Evolutionary conservation across 2,888 invertebrate genomes (phyloP).

Genomic region (Agonopterix alstromeriana): DNA sequence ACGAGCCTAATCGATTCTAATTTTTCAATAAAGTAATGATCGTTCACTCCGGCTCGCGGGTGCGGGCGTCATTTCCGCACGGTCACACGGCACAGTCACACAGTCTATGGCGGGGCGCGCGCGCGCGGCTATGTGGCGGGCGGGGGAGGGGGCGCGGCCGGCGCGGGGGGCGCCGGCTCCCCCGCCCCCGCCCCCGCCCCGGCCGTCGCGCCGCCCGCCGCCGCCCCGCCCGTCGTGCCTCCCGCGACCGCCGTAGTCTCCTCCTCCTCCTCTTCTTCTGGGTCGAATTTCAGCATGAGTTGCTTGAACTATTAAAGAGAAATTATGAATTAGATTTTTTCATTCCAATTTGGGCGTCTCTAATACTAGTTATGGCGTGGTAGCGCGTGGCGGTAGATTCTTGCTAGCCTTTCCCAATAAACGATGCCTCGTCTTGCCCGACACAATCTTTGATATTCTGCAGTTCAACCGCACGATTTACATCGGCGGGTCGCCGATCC

Average conservation of each 20-base stretch:
- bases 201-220: constrained; percentile 55
- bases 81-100: constrained; percentile 2
- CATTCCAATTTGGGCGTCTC: no score
- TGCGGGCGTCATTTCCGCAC: background rate
- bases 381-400: no score
- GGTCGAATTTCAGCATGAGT: constrained; percentile 89
- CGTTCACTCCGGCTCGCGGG: constrained; percentile 10
- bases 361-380: no score
- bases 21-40: constrained; percentile 8
- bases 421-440: no score
- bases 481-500: no score
- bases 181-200: constrained; percentile 70
- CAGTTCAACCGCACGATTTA: no score
- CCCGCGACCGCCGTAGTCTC: constrained; percentile 42
- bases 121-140: constrained; percentile 7
- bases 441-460: no score
- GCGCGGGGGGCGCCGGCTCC: constrained; percentile 17
- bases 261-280: constrained; percentile 86
- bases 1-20: constrained; percentile 7
- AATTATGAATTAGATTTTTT: constrained; percentile 8
- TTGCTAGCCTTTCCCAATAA: no score
- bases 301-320: constrained; percentile 82
- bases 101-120: constrained; percentile 6
- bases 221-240: constrained; percentile 64
- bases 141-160: constrained; percentile 29